A percentile compares a stretch with the other conserved stretches of the same genome.
phyloP scores from a whole-genome alignment of 1,140 invertebrate species.

The Lucilia cuprina region DNA sequence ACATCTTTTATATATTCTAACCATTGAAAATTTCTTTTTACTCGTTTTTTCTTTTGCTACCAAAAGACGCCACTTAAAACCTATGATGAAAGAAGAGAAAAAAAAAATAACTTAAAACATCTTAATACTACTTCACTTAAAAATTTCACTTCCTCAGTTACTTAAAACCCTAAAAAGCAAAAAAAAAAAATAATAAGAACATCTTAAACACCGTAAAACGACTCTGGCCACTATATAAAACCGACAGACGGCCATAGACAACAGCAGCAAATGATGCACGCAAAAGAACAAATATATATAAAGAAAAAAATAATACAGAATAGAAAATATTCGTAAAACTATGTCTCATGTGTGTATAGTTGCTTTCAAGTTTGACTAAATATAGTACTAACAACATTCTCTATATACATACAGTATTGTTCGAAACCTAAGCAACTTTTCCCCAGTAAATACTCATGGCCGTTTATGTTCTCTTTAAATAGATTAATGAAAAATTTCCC shows the following conservation, averaged over 20 bases:
- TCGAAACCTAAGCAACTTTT: too few relatives aligned
- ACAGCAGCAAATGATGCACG: slow-evolving; percentile 6
- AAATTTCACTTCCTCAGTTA: background rate
- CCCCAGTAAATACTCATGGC: too few relatives aligned
- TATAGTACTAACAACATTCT: background rate
- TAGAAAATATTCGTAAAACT: background rate
- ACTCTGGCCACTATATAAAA: background rate
- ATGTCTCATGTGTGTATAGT: background rate
- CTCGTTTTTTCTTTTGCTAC: background rate
- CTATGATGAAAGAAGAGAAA: background rate
- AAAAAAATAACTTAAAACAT: background rate
- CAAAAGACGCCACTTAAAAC: background rate
- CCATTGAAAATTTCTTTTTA: background rate
- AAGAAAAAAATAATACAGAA: background rate
- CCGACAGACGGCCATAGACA: background rate
- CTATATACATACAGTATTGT: background rate
- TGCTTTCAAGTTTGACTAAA: background rate
- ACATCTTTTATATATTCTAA: background rate
- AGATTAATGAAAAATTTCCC: too few relatives aligned
- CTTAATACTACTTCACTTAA: background rate
- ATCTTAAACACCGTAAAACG: background rate
- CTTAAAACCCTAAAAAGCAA: background rate
- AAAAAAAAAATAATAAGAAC: background rate
- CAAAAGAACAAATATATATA: background rate
- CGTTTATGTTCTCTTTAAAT: too few relatives aligned